phyloP scores from a whole-genome alignment of 2,797 vertebrate species.

The Lemur catta region DNA sequence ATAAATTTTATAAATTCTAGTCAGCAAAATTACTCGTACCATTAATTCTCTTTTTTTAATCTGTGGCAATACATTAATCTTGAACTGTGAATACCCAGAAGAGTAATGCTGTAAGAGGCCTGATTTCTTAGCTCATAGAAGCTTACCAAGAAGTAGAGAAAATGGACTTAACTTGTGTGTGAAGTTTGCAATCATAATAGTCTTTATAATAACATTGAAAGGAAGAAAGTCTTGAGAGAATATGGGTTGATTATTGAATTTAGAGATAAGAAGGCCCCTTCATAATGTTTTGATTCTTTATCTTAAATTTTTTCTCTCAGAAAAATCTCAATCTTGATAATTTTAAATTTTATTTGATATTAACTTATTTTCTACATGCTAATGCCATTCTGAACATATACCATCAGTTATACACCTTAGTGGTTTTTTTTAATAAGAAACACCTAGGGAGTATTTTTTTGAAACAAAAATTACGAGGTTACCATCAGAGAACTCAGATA shows the following conservation, averaged over 20 bases:
- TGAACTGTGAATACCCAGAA: background rate
- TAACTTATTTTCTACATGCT: background rate
- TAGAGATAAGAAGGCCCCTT: background rate
- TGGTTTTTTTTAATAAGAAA: slow-evolving; percentile 25
- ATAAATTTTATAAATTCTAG: slow-evolving; percentile 21
- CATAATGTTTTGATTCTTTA: slow-evolving; percentile 18
- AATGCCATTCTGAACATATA: background rate
- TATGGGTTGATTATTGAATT: background rate
- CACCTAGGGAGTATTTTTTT: background rate
- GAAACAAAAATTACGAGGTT: background rate
- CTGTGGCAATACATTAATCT: background rate
- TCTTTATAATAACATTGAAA: background rate
- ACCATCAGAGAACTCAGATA: background rate
- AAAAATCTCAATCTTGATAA: slow-evolving; percentile 33
- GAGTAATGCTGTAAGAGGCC: background rate
- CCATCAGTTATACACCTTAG: background rate
- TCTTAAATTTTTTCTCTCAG: background rate
- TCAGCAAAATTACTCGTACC: slow-evolving; percentile 15
- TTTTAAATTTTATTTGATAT: slow-evolving; percentile 46
- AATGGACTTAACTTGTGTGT: background rate
- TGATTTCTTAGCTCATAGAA: slow-evolving; percentile 3
- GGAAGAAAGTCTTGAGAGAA: slow-evolving; percentile 27
- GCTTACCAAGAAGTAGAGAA: background rate
- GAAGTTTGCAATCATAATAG: background rate
- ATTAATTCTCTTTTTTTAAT: slow-evolving; percentile 18